Percentiles rank a stretch among this genome's conserved stretches.
These are phyloP conservation scores for Polypterus senegalus DNA, from an alignment of 2,113 vertebrate species.

Conservation along the genomic window DNA sequence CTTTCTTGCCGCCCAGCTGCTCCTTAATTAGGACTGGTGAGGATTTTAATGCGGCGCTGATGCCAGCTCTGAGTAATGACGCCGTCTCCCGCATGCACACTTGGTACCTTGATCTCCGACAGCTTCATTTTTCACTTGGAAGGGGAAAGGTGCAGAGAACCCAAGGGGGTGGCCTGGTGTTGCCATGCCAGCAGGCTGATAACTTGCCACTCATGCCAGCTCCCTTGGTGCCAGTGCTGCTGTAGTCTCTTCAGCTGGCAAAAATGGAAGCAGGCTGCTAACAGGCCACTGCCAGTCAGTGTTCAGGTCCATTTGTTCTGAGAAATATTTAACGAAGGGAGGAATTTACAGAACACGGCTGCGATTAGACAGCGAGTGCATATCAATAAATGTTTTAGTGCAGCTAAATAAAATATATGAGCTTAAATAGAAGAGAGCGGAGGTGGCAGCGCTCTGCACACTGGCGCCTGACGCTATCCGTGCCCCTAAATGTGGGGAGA, in stretches of 20 bases:
- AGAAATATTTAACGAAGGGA: constrained; percentile 70
- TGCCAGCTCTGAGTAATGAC: constrained; percentile 20
- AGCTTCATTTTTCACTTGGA: constrained; percentile 48
- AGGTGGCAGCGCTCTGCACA: constrained; percentile 38
- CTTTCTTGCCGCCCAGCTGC: constrained; percentile 19
- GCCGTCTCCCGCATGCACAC: constrained; percentile 32
- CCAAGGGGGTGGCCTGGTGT: constrained; percentile 32
- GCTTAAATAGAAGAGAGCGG: constrained; percentile 57
- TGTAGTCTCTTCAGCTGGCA: no score
- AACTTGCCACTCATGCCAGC: no score
- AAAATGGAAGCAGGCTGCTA: no score
- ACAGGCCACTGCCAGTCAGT: not conserved
- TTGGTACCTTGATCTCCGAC: constrained; percentile 36
- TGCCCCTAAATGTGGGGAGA: no score
- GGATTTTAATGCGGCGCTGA: constrained; percentile 18
- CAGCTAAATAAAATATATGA: constrained; percentile 73
- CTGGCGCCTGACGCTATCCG: no score
- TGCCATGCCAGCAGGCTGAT: no score
- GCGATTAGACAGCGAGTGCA: constrained; percentile 47
- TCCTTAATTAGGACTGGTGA: constrained; percentile 17
- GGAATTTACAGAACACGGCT: constrained; percentile 55
- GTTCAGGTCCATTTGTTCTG: constrained; percentile 61
- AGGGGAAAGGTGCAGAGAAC: constrained; percentile 28
- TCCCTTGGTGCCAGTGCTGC: not conserved
- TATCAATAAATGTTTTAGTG: constrained; percentile 69